Evolutionary conservation across 2,113 vertebrate species (phyloP), one percentile per base, ranked within the genome.

Genomic region (Perca flavescens): DNA sequence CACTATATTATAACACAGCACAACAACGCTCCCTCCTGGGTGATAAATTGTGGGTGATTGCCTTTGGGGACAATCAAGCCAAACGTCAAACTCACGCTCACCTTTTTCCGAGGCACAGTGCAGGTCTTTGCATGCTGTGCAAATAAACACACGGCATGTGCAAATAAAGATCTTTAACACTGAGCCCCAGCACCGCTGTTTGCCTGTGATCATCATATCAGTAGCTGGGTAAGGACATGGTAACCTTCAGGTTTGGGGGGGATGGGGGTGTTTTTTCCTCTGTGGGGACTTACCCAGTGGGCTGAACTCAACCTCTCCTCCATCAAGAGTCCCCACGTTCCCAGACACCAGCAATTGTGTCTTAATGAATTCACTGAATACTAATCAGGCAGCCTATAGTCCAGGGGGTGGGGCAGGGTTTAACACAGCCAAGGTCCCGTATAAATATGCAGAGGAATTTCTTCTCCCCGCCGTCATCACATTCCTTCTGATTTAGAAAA

Each of bases 281-380:
- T 82, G 87, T 67, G 19, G 63, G 80, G 83, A 74, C 79, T 81
- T 61, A 86, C 86, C 71, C 89, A 73, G 68, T 67, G 81, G 84
- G 91, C 62, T 88, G 75, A 90, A 89, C 91, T 86, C 86, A 57
- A 79, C 89, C 91, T 94, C 92, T 86, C 83, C 89, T 89, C 91
- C 83, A 88, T 89, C 90, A 83, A 84, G 83, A 85, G 83, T 91
- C 87, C 93, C 90, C 90, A 87, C 89, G 91, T 88, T 94, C 88
- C 90, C 93, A 93, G 89, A 92, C 91, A 92, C 80, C 79, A 77
- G 92, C 90, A 67, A 94, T 93, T 95, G 93, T 94, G 90, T 87
- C 86, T 90, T 95, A 93, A 94, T 94, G 93, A 94, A 94, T 94
- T 94, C 91, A 86, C 75, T 78, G 95, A 94, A 95, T 95, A 91